These are phyloP conservation scores for Nomia melanderi DNA, from an alignment of 1,140 invertebrate genomes.

Conservation along the genomic window DNA sequence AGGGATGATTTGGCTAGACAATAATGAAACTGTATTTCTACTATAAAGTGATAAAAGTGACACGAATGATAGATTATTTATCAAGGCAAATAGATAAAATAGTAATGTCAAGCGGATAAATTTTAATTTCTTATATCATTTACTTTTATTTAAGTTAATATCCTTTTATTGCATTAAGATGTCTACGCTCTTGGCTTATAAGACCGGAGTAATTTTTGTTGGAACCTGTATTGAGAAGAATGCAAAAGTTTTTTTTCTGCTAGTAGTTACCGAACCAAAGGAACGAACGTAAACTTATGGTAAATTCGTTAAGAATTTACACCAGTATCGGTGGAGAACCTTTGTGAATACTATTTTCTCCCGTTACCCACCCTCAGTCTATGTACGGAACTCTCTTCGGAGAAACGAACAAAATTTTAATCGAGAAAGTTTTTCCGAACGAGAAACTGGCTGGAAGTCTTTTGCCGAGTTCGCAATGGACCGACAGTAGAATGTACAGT, in stretches of 20 bases:
- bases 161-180: slow-evolving; percentile 34
- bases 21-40: too few species aligned
- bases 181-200: slow-evolving; percentile 4
- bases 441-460: slow-evolving; percentile 56
- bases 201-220: slow-evolving; percentile 14
- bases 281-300: slow-evolving; percentile 66
- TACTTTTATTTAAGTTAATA: slow-evolving; percentile 31
- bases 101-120: neutral
- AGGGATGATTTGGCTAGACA: too few species aligned
- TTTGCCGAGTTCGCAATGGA: slow-evolving; percentile 51
- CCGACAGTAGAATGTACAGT: neutral
- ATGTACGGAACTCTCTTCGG: slow-evolving; percentile 68
- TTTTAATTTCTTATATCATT: neutral
- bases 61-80: too few species aligned
- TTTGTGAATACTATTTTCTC: slow-evolving; percentile 66
- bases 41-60: too few species aligned
- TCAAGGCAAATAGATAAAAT: too few species aligned
- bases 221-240: slow-evolving; percentile 21
- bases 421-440: slow-evolving; percentile 75
- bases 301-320: slow-evolving; percentile 74
- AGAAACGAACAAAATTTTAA: slow-evolving; percentile 75
- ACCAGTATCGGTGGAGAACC: slow-evolving; percentile 45
- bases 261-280: slow-evolving; percentile 14
- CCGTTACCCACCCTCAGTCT: slow-evolving; percentile 39
- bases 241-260: slow-evolving; percentile 32